Conservation (phyloP, 2,888 invertebrate species). For the Odontocolon sp. region DNA sequence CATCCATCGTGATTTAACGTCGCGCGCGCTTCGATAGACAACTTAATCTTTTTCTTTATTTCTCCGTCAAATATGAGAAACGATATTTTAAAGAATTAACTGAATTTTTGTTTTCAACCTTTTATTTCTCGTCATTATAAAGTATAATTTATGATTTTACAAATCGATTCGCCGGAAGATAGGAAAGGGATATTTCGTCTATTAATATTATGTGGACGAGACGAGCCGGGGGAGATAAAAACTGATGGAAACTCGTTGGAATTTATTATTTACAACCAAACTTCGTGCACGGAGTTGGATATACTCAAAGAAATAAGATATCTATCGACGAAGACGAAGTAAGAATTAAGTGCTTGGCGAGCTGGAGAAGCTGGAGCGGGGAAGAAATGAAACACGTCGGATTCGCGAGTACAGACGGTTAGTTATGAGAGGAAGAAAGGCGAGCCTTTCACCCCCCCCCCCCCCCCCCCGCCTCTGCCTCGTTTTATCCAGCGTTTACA, state of each 20-base stretch:
- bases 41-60: neutral
- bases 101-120: neutral
- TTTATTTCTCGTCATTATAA: neutral
- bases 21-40: neutral
- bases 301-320: neutral
- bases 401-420: neutral
- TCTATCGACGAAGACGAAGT: conserved; percentile 4
- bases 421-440: conserved; percentile 8
- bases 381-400: neutral
- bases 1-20: neutral
- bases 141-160: conserved; percentile 7
- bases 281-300: neutral
- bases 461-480: neutral
- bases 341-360: conserved; percentile 21
- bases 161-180: neutral
- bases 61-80: neutral
- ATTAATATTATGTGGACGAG: neutral
- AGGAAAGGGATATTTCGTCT: neutral
- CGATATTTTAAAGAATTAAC: neutral
- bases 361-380: neutral
- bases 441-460: neutral
- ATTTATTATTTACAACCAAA: conserved; percentile 34
- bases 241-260: neutral
- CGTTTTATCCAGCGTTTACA: conserved; percentile 19
- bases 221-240: neutral